Evolutionary conservation across 2,888 invertebrate genomes (phyloP), one percentile per base, ranked within the genome.

Genomic region (Gordius sp.): DNA sequence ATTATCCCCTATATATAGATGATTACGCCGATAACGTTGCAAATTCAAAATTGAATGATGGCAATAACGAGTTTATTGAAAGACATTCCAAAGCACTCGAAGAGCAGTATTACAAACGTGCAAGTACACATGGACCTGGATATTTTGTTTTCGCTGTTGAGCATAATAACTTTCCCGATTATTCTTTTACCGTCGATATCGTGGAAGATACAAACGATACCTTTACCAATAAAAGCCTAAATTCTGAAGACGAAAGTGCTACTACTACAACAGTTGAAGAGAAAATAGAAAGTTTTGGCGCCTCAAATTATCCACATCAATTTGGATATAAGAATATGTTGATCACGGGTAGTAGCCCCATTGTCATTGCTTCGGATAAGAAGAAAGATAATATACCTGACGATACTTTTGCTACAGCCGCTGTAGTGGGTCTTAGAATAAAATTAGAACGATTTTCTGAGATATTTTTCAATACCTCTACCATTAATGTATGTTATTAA

Each of bases 391-490:
- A n/a, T n/a, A n/a, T n/a, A n/a, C n/a, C n/a, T n/a, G n/a, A n/a
- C n/a, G n/a, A n/a, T n/a, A n/a, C n/a, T n/a, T n/a, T 4, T 20
- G 66, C 66, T 1, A 61, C 66, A 4, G 58, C 65, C 18, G 66
- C 66, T 1, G 65, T 66, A 2, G 61, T 62, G 24, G 66, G 66
- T 41, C 62, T 61, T 52, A 66, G 66, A 56, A 64, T 63, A 58
- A 20, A 20, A 47, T 20, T 47, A 4, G 47, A 47, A 18, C 8
- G 20, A 4, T 47, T 47, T 18, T 13, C 47, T n/a, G 4, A 20
- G 20, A 20, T 47, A 4, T 47, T 47, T 20, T 47, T 18, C 47
- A 47, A 47, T 20, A 47, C 47, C 47, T 47, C 47, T n/a, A 47
- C 47, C 20, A 47, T 47, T n/a, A 23, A 47, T 47, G 47, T 47